A percentile compares a stretch with the other conserved stretches of the same genome.
Conservation (phyloP, 2,113 vertebrate genomes). For the Miniopterus natalensis region DNA sequence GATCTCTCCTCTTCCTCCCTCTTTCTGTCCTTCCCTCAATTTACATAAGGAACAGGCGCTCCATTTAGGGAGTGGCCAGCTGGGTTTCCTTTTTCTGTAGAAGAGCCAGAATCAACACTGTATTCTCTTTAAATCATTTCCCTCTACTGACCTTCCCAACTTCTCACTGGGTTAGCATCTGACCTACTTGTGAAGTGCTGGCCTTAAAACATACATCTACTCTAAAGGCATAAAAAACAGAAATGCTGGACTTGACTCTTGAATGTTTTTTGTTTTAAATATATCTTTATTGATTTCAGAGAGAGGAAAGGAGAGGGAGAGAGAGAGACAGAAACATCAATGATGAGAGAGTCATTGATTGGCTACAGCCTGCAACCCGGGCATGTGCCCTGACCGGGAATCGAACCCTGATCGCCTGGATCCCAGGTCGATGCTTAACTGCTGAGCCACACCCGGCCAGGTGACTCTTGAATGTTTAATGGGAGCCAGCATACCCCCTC, state of each 20-base stretch:
- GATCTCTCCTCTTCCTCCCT: not conserved
- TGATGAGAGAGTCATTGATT: too few species aligned
- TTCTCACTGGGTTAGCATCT: not conserved
- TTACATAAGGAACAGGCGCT: not conserved
- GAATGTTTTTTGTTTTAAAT: too few species aligned
- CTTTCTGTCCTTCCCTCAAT: not conserved
- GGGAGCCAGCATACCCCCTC: not conserved
- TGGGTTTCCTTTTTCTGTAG: not conserved
- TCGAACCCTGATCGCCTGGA: too few species aligned
- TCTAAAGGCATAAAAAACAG: not conserved
- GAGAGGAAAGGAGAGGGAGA: too few species aligned
- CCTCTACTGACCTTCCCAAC: not conserved
- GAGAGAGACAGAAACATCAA: too few species aligned
- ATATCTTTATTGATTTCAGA: too few species aligned
- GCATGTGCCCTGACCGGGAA: too few species aligned
- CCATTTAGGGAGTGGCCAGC: not conserved
- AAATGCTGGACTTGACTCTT: not conserved
- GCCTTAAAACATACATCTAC: not conserved
- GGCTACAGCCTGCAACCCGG: too few species aligned
- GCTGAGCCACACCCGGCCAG: too few species aligned
- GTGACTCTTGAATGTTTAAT: not conserved
- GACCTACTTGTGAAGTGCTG: slow-evolving; percentile 45
- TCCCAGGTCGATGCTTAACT: too few species aligned
- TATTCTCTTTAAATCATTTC: not conserved
- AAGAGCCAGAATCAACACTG: slow-evolving; percentile 6